phyloP scores from a whole-genome alignment of 2,888 invertebrate genomes.

The Sepiola atlantica region DNA sequence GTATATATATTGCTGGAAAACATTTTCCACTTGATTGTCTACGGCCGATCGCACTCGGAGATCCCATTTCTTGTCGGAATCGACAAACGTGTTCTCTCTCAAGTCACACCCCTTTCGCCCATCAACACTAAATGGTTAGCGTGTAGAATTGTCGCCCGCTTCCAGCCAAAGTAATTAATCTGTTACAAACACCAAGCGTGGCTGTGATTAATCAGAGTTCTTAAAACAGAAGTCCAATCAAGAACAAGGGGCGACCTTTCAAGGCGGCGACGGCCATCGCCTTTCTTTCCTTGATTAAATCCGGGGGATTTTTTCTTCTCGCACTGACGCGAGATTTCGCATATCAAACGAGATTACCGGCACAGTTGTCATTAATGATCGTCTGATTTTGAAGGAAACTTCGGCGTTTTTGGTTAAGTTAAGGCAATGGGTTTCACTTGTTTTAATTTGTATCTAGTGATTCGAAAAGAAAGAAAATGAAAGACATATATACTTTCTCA shows the following conservation, averaged over 20 bases:
- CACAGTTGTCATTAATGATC: background rate
- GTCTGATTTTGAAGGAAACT: background rate
- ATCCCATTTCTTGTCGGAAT: background rate
- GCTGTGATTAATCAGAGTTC: background rate
- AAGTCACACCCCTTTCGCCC: background rate
- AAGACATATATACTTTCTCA: background rate
- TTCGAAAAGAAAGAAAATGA: background rate
- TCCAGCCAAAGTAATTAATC: background rate
- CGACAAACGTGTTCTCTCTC: background rate
- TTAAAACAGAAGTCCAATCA: slow-evolving; percentile 18
- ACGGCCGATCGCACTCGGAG: background rate
- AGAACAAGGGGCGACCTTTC: background rate
- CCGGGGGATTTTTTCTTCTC: background rate
- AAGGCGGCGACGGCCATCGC: background rate
- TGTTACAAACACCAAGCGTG: background rate
- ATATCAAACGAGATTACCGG: background rate
- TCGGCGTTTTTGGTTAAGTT: background rate
- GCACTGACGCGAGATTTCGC: background rate
- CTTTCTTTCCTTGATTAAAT: background rate
- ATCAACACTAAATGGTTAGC: background rate
- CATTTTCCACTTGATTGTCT: background rate
- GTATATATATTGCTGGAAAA: background rate
- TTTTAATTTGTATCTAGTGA: background rate
- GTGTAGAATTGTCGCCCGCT: background rate
- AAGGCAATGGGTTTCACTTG: background rate